A percentile compares a stretch with the other conserved stretches of the same genome.
Evolutionary conservation across 2,888 invertebrate genomes (phyloP).

Genomic region (Orthonevra nobilis): DNA sequence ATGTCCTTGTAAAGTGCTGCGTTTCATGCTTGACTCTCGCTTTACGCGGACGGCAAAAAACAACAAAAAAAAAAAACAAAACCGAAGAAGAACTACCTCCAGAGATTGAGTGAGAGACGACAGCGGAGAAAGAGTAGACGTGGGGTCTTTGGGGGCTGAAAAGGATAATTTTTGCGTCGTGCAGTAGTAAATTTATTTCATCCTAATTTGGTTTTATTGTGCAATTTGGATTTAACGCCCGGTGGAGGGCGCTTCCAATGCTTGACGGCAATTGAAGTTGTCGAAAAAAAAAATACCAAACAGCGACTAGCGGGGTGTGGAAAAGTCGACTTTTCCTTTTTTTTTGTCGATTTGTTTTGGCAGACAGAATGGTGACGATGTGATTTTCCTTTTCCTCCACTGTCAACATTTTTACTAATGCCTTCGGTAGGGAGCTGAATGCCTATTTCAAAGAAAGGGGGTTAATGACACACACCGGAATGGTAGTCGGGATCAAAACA

Average conservation of each 20-base stretch:
- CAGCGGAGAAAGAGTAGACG: not conserved
- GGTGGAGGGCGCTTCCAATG: constrained; percentile 73
- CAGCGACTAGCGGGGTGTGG: constrained; percentile 23
- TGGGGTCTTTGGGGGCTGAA: constrained; percentile 20
- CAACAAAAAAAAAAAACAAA: constrained; percentile 10
- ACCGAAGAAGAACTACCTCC: constrained; percentile 4
- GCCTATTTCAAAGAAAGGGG: constrained; percentile 45
- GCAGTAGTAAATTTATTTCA: constrained; percentile 70
- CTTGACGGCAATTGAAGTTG: constrained; percentile 75
- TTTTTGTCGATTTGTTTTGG: constrained; percentile 56
- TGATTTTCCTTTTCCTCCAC: constrained; percentile 47
- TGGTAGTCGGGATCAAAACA: constrained; percentile 52
- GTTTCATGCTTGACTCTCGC: constrained; percentile 62
- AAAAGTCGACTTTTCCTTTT: constrained; percentile 55
- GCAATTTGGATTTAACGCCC: constrained; percentile 70
- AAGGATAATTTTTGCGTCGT: constrained; percentile 70
- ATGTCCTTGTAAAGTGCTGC: constrained; percentile 68
- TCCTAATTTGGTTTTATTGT: constrained; percentile 71
- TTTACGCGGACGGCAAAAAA: constrained; percentile 47
- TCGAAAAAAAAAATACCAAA: too few species aligned
- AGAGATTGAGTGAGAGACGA: constrained; percentile 24
- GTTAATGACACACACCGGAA: constrained; percentile 63
- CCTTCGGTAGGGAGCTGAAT: constrained; percentile 1
- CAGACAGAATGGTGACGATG: constrained; percentile 66
- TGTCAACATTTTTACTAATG: constrained; percentile 35